Evolutionary conservation across 2,797 vertebrate genomes (phyloP).

Genomic region (Lithobates sylvaticus): DNA sequence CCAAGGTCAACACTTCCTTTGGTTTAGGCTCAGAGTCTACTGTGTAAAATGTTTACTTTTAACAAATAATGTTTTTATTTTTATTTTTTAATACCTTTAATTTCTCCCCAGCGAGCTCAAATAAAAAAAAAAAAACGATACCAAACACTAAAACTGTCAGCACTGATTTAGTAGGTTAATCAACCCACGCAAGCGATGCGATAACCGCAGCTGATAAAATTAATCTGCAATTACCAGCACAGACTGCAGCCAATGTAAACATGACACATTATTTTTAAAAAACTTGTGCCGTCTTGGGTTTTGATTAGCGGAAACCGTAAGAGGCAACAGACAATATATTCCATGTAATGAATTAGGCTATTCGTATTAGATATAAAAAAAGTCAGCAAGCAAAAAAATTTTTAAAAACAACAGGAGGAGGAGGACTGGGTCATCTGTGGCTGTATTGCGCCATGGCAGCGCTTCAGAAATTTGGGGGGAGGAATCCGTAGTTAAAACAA

Average conservation of each 20-base stretch:
- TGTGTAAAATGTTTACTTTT: background rate
- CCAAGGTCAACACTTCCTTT: constrained; percentile 48
- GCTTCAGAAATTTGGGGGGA: background rate
- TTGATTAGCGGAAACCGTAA: constrained; percentile 41
- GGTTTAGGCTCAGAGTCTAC: background rate
- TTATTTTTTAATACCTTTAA: constrained; percentile 14
- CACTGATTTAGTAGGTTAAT: constrained; percentile 50
- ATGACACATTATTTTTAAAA: constrained; percentile 40
- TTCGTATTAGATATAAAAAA: constrained; percentile 17
- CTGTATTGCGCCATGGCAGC: background rate
- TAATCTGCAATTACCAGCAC: constrained; percentile 32
- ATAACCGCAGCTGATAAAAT: constrained; percentile 26
- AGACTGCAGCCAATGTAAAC: constrained; percentile 60
- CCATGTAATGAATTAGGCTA: constrained; percentile 56
- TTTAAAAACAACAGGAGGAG: too few relatives aligned
- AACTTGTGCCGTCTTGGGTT: constrained; percentile 54
- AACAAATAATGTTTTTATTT: background rate
- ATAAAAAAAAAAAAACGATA: background rate
- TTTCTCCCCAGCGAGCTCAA: background rate
- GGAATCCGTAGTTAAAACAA: background rate
- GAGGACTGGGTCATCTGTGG: constrained; percentile 35
- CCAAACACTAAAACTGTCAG: constrained; percentile 7
- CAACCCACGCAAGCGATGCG: background rate
- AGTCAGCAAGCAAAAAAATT: constrained; percentile 39
- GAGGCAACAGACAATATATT: constrained; percentile 50